Evolutionary conservation across 2,113 vertebrate genomes (phyloP), one percentile per base, ranked within the genome.

Genomic region (Ceyx margarethae): DNA sequence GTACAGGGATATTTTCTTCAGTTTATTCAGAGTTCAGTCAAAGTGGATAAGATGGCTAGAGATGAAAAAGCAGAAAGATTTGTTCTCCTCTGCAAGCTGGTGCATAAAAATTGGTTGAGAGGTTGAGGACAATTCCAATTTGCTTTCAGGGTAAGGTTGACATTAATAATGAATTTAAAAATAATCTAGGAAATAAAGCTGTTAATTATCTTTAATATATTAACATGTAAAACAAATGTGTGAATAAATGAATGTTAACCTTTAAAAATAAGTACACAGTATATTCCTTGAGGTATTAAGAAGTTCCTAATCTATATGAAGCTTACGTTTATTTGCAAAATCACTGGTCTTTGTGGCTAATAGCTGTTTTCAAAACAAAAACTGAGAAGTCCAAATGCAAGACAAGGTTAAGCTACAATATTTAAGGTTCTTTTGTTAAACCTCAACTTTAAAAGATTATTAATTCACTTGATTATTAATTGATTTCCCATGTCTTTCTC

Each of bases 201-300:
- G 58, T 92, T 95, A 89, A 87, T 95, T 91, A 82, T 82, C 79
- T 91, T 84, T 85, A 86, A 72, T 89, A 61, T 60, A 86, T 67
- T 88, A 93, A 67, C 73, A 57, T 78, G 74, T 90, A 87, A 95
- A 91, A 69, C 76, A 85, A 87, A 94, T 29, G 64, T 87, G 75
- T 90, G 90, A 94, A 85, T 95, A 90, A 95, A 80, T 80, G 56
- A 80, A 77, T 64, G 60, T 58, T 77, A 91, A 92, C 51, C 67
- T 87, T 89, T 87, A 94, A 51, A 76, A 91, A 19, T 13, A 92
- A 94, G 68, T 50, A 23, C 51, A 35, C 3, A 2, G 29, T 48
- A 13, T 85, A 82, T 88, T 29, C 76, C 68, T 78, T 65, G 72
- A 90, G 76, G 87, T 91, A 85, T 66, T 65, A 83, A 79, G 84